phyloP scores from a whole-genome alignment of 2,113 vertebrate species.

The Polyodon spathula region DNA sequence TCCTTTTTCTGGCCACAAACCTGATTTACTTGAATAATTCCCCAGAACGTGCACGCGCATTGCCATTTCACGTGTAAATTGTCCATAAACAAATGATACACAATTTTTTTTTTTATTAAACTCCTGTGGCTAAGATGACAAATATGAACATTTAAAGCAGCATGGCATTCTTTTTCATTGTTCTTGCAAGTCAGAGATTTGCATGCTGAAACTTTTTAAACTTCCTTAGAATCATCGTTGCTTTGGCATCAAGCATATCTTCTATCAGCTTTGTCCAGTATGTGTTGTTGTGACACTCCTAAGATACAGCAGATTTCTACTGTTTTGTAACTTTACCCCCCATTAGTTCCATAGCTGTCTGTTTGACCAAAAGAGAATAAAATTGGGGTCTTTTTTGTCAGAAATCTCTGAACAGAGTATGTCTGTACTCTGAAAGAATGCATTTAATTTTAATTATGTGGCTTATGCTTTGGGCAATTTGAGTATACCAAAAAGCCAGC shows the following conservation, averaged over 20 bases:
- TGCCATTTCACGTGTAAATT: too few species aligned
- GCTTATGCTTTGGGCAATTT: too few species aligned
- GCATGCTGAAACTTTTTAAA: slow-evolving; percentile 47
- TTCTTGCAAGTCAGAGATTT: slow-evolving; percentile 54
- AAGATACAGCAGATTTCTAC: slow-evolving; percentile 10
- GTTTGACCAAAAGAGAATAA: slow-evolving; percentile 27
- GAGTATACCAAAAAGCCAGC: too few species aligned
- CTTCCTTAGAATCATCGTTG: slow-evolving; percentile 14
- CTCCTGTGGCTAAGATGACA: slow-evolving; percentile 59
- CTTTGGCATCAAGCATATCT: slow-evolving; percentile 39
- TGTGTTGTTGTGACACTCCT: neutral
- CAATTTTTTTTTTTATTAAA: slow-evolving; percentile 68
- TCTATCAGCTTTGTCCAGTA: slow-evolving; percentile 1
- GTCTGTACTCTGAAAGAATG: slow-evolving; percentile 15
- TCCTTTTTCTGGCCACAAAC: too few species aligned
- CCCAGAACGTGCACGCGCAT: too few species aligned
- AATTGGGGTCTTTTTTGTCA: slow-evolving; percentile 22
- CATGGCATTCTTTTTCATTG: slow-evolving; percentile 56
- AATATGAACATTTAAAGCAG: slow-evolving; percentile 59
- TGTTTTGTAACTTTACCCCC: slow-evolving; percentile 17
- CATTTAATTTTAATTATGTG: neutral
- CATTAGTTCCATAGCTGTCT: slow-evolving; percentile 19
- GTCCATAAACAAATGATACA: too few species aligned
- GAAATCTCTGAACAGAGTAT: slow-evolving; percentile 14
- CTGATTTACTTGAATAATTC: too few species aligned